Evolutionary conservation across 2,113 vertebrate species (phyloP).

Genomic region (Aix galericulata): DNA sequence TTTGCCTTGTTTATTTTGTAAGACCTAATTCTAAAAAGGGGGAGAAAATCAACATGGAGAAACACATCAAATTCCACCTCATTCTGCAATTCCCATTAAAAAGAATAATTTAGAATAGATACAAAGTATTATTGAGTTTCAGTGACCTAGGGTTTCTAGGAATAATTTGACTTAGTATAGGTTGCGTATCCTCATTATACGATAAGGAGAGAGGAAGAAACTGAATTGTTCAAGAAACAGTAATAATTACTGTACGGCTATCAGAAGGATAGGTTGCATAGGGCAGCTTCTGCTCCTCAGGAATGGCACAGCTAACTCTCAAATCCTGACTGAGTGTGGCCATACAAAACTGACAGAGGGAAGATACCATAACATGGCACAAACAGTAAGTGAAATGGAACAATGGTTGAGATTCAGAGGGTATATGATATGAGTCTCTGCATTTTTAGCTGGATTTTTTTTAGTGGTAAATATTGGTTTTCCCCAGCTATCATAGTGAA

Average conservation of each 20-base stretch:
- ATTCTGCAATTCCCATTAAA: background rate
- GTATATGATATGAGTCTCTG: background rate
- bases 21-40: background rate
- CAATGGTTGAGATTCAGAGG: background rate
- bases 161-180: background rate
- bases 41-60: fast-evolving
- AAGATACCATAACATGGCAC: background rate
- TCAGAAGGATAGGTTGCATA: background rate
- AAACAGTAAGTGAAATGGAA: background rate
- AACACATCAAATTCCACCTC: background rate
- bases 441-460: background rate
- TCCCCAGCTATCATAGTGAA: background rate
- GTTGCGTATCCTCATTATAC: background rate
- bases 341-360: background rate
- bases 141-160: background rate
- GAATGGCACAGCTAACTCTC: background rate
- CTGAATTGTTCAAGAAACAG: background rate
- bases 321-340: background rate
- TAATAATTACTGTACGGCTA: background rate
- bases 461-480: background rate
- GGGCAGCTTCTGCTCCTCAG: background rate
- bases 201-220: background rate
- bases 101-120: background rate
- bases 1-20: background rate
- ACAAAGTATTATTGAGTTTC: background rate